These are phyloP conservation scores for Drosophila nebulosa DNA, from an alignment of 1,140 invertebrate genomes.

Conservation along the genomic window DNA sequence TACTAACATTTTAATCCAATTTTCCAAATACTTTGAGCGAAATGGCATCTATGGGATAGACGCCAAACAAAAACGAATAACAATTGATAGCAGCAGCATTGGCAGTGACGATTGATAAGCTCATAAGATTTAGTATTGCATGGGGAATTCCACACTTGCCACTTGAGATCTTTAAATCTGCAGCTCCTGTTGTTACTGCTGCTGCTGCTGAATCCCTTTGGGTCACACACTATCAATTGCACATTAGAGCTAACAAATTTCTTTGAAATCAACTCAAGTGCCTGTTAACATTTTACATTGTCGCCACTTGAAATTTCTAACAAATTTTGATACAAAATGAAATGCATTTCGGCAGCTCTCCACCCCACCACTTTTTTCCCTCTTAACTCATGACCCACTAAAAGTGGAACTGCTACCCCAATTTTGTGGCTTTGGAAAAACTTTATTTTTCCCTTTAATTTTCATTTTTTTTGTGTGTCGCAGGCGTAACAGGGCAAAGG, in stretches of 20 bases:
- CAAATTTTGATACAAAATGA: conserved; percentile 47
- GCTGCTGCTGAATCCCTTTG: conserved; percentile 46
- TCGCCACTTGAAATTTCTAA: conserved; percentile 68
- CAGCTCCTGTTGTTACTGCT: conserved; percentile 36
- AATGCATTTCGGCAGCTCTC: conserved; percentile 15
- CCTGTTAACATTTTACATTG: conserved; percentile 19
- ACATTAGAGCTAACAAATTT: conserved; percentile 62
- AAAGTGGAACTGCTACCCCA: neutral
- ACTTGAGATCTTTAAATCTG: neutral
- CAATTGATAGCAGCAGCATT: neutral
- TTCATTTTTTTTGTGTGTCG: neutral
- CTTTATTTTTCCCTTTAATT: neutral
- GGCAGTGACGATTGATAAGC: conserved; percentile 40
- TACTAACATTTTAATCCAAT: conserved; percentile 19
- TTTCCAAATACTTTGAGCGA: neutral
- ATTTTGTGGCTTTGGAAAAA: neutral
- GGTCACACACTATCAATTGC: conserved; percentile 63
- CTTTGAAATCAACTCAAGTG: conserved; percentile 46
- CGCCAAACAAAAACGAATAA: conserved; percentile 9
- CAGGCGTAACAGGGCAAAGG: neutral
- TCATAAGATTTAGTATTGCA: conserved; percentile 54
- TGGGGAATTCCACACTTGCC: conserved; percentile 52
- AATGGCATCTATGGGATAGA: neutral
- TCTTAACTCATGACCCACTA: neutral
- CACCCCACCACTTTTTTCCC: no score